These are phyloP conservation scores for Hippocampus kuda DNA, from an alignment of 2,797 vertebrate genomes.

Conservation along the genomic window DNA sequence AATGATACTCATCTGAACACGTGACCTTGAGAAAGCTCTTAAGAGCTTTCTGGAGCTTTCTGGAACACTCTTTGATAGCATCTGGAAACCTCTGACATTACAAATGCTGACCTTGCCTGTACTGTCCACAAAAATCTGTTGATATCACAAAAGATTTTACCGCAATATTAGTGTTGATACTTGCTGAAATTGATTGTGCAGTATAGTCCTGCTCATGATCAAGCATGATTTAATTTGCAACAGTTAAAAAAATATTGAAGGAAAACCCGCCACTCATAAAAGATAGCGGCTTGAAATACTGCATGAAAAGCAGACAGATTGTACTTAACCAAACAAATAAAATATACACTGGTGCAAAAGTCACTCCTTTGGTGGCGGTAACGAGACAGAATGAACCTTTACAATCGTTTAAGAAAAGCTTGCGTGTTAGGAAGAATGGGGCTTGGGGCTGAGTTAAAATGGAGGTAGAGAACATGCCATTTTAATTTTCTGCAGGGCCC, in stretches of 20 bases:
- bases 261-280: no score
- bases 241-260: not conserved
- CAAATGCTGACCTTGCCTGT: not conserved
- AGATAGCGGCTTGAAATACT: not conserved
- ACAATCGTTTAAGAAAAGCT: not conserved
- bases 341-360: not conserved
- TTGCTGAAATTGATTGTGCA: not conserved
- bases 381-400: not conserved
- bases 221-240: no score
- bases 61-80: not conserved
- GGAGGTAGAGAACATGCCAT: constrained; percentile 41
- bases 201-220: no score
- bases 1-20: no score
- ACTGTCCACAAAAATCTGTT: no score
- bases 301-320: not conserved
- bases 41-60: no score
- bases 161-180: no score
- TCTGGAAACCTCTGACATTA: not conserved
- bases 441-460: constrained; percentile 38
- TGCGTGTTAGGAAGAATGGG: constrained; percentile 12
- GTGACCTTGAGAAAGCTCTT: no score
- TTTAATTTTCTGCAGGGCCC: constrained; percentile 61
- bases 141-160: no score
- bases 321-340: constrained; percentile 1
- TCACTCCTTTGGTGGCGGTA: not conserved